Conservation (phyloP, 92 coral and sea anemone genomes). For the Ricordea florida region DNA sequence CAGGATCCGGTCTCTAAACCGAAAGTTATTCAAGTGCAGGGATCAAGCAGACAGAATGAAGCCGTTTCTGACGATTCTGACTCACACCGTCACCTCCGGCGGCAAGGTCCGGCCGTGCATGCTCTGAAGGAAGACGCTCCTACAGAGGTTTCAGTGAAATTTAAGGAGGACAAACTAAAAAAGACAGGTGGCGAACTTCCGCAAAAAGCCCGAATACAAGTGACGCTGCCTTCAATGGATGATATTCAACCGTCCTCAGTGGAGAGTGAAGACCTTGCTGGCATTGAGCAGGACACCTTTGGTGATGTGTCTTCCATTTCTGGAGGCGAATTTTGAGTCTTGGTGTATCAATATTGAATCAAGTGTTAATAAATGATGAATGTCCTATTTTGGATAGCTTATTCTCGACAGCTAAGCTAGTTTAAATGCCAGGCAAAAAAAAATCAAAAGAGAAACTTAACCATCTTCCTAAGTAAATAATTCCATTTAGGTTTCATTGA, state of each 20-base stretch:
- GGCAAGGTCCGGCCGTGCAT: not conserved
- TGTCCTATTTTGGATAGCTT: no score
- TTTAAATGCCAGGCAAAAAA: no score
- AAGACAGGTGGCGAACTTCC: slow-evolving; percentile 17
- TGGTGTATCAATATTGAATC: no score
- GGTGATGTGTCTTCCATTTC: slow-evolving; percentile 92
- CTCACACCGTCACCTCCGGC: not conserved
- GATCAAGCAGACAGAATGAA: not conserved
- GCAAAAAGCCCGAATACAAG: slow-evolving; percentile 77
- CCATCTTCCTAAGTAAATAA: no score
- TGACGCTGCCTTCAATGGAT: slow-evolving; percentile 82
- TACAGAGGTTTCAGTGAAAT: not conserved
- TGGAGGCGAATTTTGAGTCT: slow-evolving; percentile 87
- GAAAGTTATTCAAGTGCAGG: slow-evolving; percentile 1
- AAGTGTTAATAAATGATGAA: no score
- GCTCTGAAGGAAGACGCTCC: not conserved
- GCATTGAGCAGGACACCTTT: slow-evolving; percentile 71
- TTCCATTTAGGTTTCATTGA: no score
- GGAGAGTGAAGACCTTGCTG: slow-evolving; percentile 62
- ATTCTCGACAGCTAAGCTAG: no score
- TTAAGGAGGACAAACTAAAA: not conserved
- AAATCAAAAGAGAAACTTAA: no score
- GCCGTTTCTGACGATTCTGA: slow-evolving; percentile 3
- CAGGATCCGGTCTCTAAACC: not conserved
- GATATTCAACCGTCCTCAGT: slow-evolving; percentile 60